phyloP scores from a whole-genome alignment of 1,140 invertebrate species.

The Drosophila watanabei region DNA sequence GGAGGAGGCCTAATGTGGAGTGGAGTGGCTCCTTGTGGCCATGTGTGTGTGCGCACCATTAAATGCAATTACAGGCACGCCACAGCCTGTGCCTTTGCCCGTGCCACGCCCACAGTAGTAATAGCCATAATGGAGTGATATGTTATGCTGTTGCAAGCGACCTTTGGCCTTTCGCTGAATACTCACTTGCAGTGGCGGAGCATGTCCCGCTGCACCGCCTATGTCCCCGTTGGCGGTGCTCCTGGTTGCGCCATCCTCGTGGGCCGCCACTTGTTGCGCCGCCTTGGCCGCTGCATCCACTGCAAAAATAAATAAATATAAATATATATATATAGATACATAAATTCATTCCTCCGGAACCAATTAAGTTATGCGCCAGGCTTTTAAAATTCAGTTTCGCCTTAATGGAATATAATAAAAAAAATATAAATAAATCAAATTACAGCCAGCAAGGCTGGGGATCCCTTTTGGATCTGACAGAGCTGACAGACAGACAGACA shows the following conservation, averaged over 20 bases:
- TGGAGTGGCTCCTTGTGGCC: background rate
- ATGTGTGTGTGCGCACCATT: conserved; percentile 51
- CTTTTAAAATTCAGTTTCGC: conserved; percentile 38
- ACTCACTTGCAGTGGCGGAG: conserved; percentile 89
- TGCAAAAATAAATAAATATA: conserved; percentile 39
- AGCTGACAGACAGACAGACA: conserved; percentile 15
- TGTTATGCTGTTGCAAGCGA: conserved; percentile 1
- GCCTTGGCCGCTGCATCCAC: conserved; percentile 71
- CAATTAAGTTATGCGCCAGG: conserved; percentile 28
- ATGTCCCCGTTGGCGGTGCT: conserved; percentile 88
- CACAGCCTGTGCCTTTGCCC: background rate
- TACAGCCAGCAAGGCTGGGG: conserved; percentile 32
- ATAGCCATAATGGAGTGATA: conserved; percentile 28
- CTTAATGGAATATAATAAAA: conserved; percentile 57
- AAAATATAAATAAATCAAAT: conserved; percentile 61
- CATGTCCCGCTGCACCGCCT: conserved; percentile 63
- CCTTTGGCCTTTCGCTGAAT: conserved; percentile 5
- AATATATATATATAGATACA: background rate
- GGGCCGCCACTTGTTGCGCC: conserved; percentile 69
- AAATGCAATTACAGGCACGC: conserved; percentile 78
- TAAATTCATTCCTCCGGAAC: conserved; percentile 5
- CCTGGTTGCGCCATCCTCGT: conserved; percentile 56
- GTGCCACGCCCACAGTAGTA: conserved; percentile 33
- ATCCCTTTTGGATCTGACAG: conserved; percentile 20
- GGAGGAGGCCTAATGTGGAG: background rate